Percentiles rank a stretch among this genome's conserved stretches.
Conservation (phyloP, 2,113 vertebrate species). For the Chloropsis cyanopogon region DNA sequence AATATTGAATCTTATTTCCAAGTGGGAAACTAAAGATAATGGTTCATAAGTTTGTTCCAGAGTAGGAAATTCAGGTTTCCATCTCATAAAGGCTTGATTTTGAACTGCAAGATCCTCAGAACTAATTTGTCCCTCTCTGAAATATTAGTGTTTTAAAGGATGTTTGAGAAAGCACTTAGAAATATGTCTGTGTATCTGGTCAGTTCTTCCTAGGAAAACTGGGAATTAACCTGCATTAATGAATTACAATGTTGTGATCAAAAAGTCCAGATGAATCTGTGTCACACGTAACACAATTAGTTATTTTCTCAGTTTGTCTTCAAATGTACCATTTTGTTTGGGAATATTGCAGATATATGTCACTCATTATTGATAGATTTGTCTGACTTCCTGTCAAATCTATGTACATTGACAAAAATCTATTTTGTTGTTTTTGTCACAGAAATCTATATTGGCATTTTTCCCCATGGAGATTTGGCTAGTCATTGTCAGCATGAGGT, state of each 20-base stretch:
- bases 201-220: neutral
- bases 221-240: slow-evolving; percentile 45
- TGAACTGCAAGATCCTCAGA: neutral
- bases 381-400: slow-evolving; percentile 80
- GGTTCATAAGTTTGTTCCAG: neutral
- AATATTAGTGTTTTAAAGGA: neutral
- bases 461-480: slow-evolving; percentile 80
- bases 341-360: slow-evolving; percentile 73
- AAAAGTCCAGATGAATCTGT: slow-evolving; percentile 55
- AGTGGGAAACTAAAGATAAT: neutral
- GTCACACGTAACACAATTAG: slow-evolving; percentile 63
- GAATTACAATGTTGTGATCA: slow-evolving; percentile 38
- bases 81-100: neutral
- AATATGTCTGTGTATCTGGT: neutral
- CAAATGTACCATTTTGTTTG: slow-evolving; percentile 72
- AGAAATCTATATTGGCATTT: slow-evolving; percentile 79
- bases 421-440: slow-evolving; percentile 82
- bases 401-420: slow-evolving; percentile 82
- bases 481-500: slow-evolving; percentile 76
- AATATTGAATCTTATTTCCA: neutral
- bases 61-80: neutral
- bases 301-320: slow-evolving; percentile 74
- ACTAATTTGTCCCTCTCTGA: neutral
- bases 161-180: neutral
- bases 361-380: slow-evolving; percentile 78